These are phyloP conservation scores for Corythoichthys haematopterus DNA, from an alignment of 2,113 vertebrate genomes.

Conservation along the genomic window DNA sequence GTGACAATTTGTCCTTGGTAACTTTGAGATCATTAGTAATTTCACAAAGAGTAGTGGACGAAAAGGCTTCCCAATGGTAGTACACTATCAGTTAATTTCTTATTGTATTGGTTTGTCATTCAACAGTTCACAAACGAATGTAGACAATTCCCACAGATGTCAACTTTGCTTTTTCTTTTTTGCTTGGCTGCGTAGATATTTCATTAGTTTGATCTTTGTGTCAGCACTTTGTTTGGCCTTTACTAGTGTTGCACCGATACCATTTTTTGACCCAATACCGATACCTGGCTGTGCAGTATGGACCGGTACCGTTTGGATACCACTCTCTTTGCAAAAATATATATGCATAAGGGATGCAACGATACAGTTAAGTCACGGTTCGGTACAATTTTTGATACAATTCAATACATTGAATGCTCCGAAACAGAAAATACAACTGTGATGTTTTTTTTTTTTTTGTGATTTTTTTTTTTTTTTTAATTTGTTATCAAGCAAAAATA, in stretches of 20 bases:
- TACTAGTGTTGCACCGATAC: background rate
- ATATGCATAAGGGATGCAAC: too few species aligned
- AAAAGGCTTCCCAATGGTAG: background rate
- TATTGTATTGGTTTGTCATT: background rate
- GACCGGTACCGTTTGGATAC: too few species aligned
- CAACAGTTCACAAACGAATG: background rate
- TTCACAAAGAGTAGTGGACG: background rate
- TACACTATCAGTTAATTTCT: background rate
- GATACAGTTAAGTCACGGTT: too few species aligned
- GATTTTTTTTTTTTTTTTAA: too few species aligned
- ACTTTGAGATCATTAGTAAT: background rate
- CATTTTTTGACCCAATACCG: too few species aligned
- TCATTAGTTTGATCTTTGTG: background rate
- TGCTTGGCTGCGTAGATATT: background rate
- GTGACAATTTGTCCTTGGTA: background rate
- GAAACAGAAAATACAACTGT: too few species aligned
- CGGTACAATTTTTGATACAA: too few species aligned
- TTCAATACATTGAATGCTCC: too few species aligned
- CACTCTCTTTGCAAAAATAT: too few species aligned
- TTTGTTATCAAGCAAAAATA: too few species aligned
- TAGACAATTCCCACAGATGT: background rate
- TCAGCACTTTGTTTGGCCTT: background rate
- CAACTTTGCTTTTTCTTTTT: background rate
- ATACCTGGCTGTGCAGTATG: too few species aligned
- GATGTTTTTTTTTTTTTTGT: too few species aligned